These are phyloP conservation scores for Hemaris fuciformis DNA, from an alignment of 2,888 invertebrate genomes.

Conservation along the genomic window DNA sequence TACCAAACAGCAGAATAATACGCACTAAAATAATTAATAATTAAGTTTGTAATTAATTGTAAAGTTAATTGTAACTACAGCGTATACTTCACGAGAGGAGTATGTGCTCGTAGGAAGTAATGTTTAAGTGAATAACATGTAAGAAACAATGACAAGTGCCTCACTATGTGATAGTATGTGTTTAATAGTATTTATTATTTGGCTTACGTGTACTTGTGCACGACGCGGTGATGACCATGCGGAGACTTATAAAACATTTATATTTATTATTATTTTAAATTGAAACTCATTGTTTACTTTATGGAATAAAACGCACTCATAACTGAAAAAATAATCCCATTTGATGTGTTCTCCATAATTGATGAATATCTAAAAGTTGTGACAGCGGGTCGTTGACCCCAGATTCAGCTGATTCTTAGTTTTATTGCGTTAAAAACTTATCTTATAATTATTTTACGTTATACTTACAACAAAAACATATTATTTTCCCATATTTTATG, in stretches of 20 bases:
- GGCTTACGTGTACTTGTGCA: not conserved
- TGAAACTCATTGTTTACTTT: too few species aligned
- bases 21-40: not conserved
- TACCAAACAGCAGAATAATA: not conserved
- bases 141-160: slow-evolving; percentile 37
- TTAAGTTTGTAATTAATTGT: not conserved
- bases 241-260: not conserved
- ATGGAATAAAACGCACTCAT: too few species aligned
- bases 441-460: too few species aligned
- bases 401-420: too few species aligned
- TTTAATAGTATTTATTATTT: slow-evolving; percentile 22
- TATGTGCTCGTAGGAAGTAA: not conserved
- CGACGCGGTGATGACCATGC: not conserved
- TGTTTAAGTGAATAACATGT: not conserved
- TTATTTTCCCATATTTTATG: too few species aligned
- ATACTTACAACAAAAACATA: too few species aligned
- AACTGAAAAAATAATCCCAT: too few species aligned
- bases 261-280: not conserved
- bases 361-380: too few species aligned
- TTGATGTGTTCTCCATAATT: too few species aligned
- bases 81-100: not conserved
- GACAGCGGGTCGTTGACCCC: too few species aligned
- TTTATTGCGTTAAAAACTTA: too few species aligned
- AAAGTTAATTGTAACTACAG: not conserved
- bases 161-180: slow-evolving; percentile 44